Base-by-base conservation (phyloP, 2,113 vertebrate genomes). In the Varanus salvator region DNA sequence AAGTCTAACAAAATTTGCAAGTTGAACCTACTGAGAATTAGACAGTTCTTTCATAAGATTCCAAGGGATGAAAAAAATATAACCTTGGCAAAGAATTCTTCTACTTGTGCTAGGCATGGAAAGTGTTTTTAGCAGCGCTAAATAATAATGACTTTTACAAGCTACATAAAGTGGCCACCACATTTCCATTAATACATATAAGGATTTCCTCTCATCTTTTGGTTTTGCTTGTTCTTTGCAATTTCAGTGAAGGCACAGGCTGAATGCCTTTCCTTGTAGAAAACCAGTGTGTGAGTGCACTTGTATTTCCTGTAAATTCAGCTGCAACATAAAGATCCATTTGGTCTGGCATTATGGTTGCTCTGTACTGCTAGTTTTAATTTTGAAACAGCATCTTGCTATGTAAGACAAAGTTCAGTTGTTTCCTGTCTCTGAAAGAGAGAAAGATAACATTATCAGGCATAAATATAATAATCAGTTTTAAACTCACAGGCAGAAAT, bases 391-490 rank as follows among this genome's bases (percentile, higher is more conserved):
- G 68, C 23, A 34, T 44, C 80, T 14, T 69, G 57, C 85, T 69
- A 2, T 8, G 38, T 85, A 66, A 64, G 2, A 84, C 52, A 90
- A 91, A 90, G 74, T 92, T 97, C 92, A 97, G 23, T 95, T 96
- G 91, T 93, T 94, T 29, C 88, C 91, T 91, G 95, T 88, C 84
- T 95, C 97, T 97, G 93, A 90, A 97, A 96, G 64, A 96, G 54
- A 97, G 0, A 91, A 90, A 84, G 19, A 88, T 80, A 83, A 50
- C 1, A 12, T 95, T 72, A 29, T 85, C 52, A 71, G 88, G 38
- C 57, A 11, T 68, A 21, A 71, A 83, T 75, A 48, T 75, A 75
- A 74, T 48, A 21, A 44, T 69, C 44, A 81, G 7, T 87, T 94
- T 92, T 71, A 50, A 82, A 15, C 50, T 85, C n/a, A 92, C 66